Evolutionary conservation across 2,113 vertebrate species (phyloP), one percentile per base, ranked within the genome.

Genomic region (Pachypanchax playfairii): DNA sequence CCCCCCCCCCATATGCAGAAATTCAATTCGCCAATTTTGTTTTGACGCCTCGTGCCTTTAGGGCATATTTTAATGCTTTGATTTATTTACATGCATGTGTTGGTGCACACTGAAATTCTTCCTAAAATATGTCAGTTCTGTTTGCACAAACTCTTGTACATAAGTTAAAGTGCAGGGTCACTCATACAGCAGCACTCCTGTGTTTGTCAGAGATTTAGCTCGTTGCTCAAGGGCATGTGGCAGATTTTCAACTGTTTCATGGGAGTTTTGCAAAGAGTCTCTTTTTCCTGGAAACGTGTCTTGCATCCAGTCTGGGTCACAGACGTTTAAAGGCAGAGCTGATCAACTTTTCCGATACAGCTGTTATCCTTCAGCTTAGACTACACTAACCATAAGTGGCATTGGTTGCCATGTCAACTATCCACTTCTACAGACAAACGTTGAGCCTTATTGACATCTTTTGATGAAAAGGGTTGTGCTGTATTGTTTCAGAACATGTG

Each of bases 391-490:
- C 71, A 39, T 22, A 49, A 8, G 33, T 86, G 82, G 70, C 87
- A 85, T 82, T 82, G 83, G 82, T 82, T 87, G 81, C 75, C 85
- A 83, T 80, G 85, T 79, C 77, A 67, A 33, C 26, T 62, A 55
- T 70, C 38, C 31, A 44, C 18, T 25, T 53, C 63, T 9, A 38
- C 13, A 56, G 52, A 49, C 46, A 47, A 48, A 25, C 51, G 28
- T 51, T 35, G 14, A 26, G 42, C 42, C 57, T 50, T 62, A 21
- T 47, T 63, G 53, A 74, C 54, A 50, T 64, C 47, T 48, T 2
- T 3, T 55, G 25, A 71, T 73, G 49, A 67, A 77, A 79, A 50
- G 58, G 60, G 71, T 79, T 60, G 47, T 49, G 10, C 21, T 64
- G 63, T 78, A 17, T 71, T 55, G 38, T 83, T 65, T 36, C 25